These are phyloP conservation scores for Chrosomus eos DNA, from an alignment of 2,797 vertebrate genomes.

Conservation along the genomic window DNA sequence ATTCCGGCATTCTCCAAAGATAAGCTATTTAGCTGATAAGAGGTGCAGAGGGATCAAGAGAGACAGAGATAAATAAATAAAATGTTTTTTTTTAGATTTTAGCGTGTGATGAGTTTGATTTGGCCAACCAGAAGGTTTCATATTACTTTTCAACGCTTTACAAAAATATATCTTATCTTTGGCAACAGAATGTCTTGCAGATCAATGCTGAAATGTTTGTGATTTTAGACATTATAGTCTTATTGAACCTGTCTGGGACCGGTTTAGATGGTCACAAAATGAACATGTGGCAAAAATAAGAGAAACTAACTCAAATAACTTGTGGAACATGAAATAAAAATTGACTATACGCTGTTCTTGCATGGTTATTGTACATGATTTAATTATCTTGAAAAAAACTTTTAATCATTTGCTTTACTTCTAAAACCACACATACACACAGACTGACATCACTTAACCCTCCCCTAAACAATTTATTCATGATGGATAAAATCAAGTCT, in stretches of 20 bases:
- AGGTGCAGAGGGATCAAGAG: constrained; percentile 5
- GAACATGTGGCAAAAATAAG: not conserved
- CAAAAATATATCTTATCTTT: constrained; percentile 12
- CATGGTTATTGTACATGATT: not conserved
- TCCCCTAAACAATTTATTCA: no score
- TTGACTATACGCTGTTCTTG: not conserved
- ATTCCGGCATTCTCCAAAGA: not conserved
- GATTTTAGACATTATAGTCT: not conserved
- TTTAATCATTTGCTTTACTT: not conserved
- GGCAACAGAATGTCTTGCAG: not conserved
- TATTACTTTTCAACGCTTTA: not conserved
- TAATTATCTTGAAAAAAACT: not conserved
- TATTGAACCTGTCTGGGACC: not conserved
- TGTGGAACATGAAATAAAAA: not conserved
- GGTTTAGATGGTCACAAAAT: constrained; percentile 2
- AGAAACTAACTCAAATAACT: not conserved
- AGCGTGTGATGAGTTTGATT: not conserved
- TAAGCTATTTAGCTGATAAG: constrained; percentile 26
- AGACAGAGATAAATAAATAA: not conserved
- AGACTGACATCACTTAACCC: not conserved
- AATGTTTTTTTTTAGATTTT: not conserved
- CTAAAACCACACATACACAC: no score
- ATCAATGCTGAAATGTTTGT: not conserved
- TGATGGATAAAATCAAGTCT: no score
- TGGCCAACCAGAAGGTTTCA: not conserved